Base-by-base conservation (phyloP, 2,888 invertebrate genomes). In the Noctua comes region DNA sequence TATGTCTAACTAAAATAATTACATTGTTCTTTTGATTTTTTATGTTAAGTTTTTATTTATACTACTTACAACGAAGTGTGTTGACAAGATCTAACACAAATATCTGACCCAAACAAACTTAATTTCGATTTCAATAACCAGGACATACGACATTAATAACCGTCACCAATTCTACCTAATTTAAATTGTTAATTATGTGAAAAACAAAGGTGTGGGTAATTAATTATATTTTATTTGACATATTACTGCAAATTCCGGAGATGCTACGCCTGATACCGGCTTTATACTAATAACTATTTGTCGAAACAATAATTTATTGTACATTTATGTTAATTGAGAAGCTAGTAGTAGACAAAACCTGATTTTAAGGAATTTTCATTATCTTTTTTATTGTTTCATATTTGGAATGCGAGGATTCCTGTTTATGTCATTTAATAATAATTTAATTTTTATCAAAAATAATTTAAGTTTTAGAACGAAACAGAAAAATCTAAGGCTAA, bases 341-440 rank as follows among this genome's bases (percentile, higher is more conserved):
- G 94, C 94, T 91, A 93, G 93, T 94, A 94, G 93, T 91, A 93
- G 93, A 93, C 91, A 90, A 86, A 91, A 94, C 92, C 95, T 88
- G 93, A 96, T 96, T 96, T 93, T 93, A 90, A 88, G 94, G 95
- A 95, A 96, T 96, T 95, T 94, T 95, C 93, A 95, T 95, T 92
- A 91, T 90, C 90, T 89, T 92, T 93, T 93, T 94, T 95, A 95
- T 95, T 95, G 95, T 95, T 95, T 94, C 91, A 92, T 94, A 91
- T 92, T 79, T 77, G 86, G 89, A 92, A 92, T 93, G 90, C 90
- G 84, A 90, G 88, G 88, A 90, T 91, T 89, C 88, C 80, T 86
- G 89, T 90, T 87, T 86, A 68, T 76, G 77, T 74, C 18, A 80
- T 68, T 78, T 81, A 54, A 77, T 66, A 73, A 81, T 77, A 76